Conservation (phyloP, 2,113 vertebrate species). For the Brachyhypopomus gauderio region DNA sequence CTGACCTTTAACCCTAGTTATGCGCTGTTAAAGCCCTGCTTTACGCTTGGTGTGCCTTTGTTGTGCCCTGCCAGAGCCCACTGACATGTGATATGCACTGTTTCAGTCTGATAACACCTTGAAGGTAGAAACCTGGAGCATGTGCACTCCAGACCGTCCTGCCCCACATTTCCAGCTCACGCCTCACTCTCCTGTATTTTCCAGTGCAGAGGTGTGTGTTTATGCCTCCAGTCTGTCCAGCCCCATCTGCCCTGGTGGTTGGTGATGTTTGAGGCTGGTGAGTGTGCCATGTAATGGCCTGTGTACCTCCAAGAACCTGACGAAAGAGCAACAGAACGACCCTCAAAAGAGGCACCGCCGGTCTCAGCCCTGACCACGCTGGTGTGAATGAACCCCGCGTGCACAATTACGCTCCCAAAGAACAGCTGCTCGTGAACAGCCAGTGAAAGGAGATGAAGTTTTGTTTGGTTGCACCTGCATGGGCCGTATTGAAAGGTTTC, state of each 20-base stretch:
- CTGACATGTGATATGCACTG: conserved; percentile 12
- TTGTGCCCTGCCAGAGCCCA: conserved; percentile 3
- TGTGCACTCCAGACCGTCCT: background rate
- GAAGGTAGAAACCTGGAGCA: background rate
- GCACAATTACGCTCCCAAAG: background rate
- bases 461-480: conserved; percentile 15
- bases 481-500: conserved; percentile 15
- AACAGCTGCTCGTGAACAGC: background rate
- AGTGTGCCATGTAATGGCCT: background rate
- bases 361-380: background rate
- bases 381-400: background rate
- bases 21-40: conserved; percentile 4
- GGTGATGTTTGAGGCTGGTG: conserved; percentile 11
- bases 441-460: conserved; percentile 17
- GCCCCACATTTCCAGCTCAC: background rate
- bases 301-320: background rate
- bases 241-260: background rate
- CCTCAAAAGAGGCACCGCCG: background rate
- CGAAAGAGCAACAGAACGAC: conserved; percentile 5
- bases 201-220: background rate
- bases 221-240: background rate
- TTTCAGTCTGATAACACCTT: conserved; percentile 27
- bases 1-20: conserved; percentile 10
- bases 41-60: background rate
- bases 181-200: background rate